Percentiles rank a stretch among this genome's conserved stretches.
Conservation (phyloP, 2,113 vertebrate species). For the Diadophis punctatus region DNA sequence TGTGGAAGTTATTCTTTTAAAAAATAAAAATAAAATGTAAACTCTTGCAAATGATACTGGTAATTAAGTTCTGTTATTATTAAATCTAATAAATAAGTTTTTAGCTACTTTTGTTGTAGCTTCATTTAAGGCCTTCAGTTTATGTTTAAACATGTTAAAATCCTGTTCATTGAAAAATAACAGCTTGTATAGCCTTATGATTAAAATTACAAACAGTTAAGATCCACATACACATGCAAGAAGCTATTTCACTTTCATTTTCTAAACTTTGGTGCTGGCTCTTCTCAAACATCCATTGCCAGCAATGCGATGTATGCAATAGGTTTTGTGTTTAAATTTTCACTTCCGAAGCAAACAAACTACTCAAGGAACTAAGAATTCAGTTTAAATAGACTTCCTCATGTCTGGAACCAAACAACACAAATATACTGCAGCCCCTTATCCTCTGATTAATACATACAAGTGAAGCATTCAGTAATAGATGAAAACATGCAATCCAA, state of each 20-base stretch:
- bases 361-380: not conserved
- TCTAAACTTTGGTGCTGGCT: constrained; percentile 54
- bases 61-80: constrained; percentile 63
- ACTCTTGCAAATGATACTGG: constrained; percentile 59
- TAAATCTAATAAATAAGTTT: constrained; percentile 71
- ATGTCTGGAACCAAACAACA: constrained; percentile 57
- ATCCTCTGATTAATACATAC: constrained; percentile 73
- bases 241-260: constrained; percentile 58
- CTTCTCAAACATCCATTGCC: constrained; percentile 58
- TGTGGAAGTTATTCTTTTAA: constrained; percentile 58
- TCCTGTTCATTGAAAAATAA: constrained; percentile 74
- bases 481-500: constrained; percentile 75
- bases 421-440: constrained; percentile 64
- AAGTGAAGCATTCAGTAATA: constrained; percentile 64
- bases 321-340: constrained; percentile 15
- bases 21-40: constrained; percentile 64
- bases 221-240: constrained; percentile 64
- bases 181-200: constrained; percentile 65
- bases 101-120: constrained; percentile 69
- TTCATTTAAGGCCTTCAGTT: constrained; percentile 77
- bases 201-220: constrained; percentile 67
- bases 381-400: constrained; percentile 27
- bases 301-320: constrained; percentile 61
- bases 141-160: constrained; percentile 71
- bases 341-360: not conserved